Conservation (phyloP, 2,113 vertebrate species). For the Catharus minimus region DNA sequence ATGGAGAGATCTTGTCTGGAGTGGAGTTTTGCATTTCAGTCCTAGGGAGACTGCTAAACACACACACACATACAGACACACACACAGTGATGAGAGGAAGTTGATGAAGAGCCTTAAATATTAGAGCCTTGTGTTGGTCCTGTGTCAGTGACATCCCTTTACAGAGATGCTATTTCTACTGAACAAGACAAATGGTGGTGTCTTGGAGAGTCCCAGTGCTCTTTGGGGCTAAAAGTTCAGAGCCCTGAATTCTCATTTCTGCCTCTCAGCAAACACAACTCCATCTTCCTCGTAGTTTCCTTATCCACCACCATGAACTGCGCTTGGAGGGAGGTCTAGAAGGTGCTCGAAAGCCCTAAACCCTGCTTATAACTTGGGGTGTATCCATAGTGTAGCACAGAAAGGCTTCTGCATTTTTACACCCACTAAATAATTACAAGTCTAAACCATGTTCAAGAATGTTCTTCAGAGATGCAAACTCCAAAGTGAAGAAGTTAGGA, state of each 20-base stretch:
- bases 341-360: background rate
- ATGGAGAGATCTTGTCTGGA: no score
- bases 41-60: background rate
- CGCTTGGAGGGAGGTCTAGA: background rate
- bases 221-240: background rate
- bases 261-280: background rate
- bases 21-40: background rate
- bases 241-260: background rate
- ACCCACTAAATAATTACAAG: no score
- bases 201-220: background rate
- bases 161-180: background rate
- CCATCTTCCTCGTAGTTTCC: background rate
- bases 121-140: no score
- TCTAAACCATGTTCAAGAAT: background rate
- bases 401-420: background rate
- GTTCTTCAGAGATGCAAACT: background rate
- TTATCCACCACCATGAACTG: background rate
- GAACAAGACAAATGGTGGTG: no score
- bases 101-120: background rate
- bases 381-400: background rate
- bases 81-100: no score
- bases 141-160: background rate
- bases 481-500: background rate
- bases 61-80: no score
- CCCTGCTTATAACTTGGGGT: background rate